Percentiles rank a stretch among this genome's conserved stretches.
These are phyloP conservation scores for Drosophila ohnishii DNA, from an alignment of 1,140 invertebrate genomes.

Conservation along the genomic window DNA sequence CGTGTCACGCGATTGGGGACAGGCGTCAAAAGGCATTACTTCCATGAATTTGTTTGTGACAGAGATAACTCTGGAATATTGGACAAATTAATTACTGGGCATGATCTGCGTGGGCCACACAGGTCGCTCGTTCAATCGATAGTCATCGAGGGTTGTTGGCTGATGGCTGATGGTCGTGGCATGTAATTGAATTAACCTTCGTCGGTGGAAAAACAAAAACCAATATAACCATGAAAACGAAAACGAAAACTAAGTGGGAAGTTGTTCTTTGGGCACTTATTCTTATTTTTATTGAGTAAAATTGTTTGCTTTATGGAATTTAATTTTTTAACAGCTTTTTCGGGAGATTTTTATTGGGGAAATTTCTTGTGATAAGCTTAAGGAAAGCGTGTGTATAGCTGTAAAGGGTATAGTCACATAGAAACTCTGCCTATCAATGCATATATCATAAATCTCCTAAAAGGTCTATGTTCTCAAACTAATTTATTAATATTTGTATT, in stretches of 20 bases:
- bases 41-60: slow-evolving; percentile 22
- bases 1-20: slow-evolving; percentile 37
- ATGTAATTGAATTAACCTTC: slow-evolving; percentile 79
- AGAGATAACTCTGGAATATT: slow-evolving; percentile 36
- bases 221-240: slow-evolving; percentile 42
- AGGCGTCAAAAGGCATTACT: slow-evolving; percentile 8
- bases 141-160: slow-evolving; percentile 24
- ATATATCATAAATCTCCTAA: too few relatives aligned
- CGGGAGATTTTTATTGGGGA: neutral
- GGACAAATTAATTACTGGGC: slow-evolving; percentile 41
- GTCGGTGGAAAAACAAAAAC: slow-evolving; percentile 49
- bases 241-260: slow-evolving; percentile 17
- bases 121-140: slow-evolving; percentile 42
- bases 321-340: slow-evolving; percentile 1
- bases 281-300: slow-evolving; percentile 13
- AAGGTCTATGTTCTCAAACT: neutral
- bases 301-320: slow-evolving; percentile 12
- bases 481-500: neutral
- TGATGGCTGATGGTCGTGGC: slow-evolving; percentile 12
- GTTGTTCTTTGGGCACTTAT: neutral
- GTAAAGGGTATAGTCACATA: too few relatives aligned
- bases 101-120: slow-evolving; percentile 25
- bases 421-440: neutral
- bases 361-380: neutral
- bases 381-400: neutral